Percentiles rank a stretch among this genome's conserved stretches.
Evolutionary conservation across 2,113 vertebrate species (phyloP).

Genomic region (Myodes glareolus): DNA sequence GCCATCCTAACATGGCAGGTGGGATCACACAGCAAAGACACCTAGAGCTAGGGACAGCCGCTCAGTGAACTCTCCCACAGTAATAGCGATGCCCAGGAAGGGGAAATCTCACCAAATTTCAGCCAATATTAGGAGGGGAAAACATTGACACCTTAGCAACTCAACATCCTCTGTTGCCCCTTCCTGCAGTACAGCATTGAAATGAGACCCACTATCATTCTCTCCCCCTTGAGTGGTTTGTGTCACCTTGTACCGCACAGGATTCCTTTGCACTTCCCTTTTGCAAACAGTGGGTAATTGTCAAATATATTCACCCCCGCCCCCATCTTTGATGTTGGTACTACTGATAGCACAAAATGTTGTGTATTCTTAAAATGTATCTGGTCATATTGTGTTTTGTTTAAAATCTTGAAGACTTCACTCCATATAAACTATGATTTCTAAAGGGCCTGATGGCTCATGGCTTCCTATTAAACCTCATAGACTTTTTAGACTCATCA

Average conservation of each 20-base stretch:
- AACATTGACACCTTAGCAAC: neutral
- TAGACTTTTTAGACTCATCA: neutral
- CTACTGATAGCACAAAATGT: neutral
- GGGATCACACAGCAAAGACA: neutral
- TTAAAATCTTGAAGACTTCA: neutral
- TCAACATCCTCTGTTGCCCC: neutral
- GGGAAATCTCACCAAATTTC: neutral
- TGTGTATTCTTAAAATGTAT: neutral
- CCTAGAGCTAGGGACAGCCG: neutral
- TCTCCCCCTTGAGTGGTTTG: neutral
- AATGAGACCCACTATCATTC: neutral
- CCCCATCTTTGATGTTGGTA: neutral
- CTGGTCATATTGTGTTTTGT: neutral
- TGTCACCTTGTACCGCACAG: neutral
- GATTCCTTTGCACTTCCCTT: neutral
- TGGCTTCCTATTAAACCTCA: neutral
- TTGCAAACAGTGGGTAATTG: neutral
- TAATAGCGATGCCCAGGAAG: neutral
- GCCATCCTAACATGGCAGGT: neutral
- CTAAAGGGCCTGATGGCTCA: neutral
- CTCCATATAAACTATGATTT: neutral
- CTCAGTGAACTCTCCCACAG: rapidly evolving
- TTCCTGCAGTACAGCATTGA: neutral
- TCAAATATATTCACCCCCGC: neutral
- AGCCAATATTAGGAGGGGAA: neutral